Base-by-base conservation (phyloP, 2,888 invertebrate species). In the Polyommatus icarus region DNA sequence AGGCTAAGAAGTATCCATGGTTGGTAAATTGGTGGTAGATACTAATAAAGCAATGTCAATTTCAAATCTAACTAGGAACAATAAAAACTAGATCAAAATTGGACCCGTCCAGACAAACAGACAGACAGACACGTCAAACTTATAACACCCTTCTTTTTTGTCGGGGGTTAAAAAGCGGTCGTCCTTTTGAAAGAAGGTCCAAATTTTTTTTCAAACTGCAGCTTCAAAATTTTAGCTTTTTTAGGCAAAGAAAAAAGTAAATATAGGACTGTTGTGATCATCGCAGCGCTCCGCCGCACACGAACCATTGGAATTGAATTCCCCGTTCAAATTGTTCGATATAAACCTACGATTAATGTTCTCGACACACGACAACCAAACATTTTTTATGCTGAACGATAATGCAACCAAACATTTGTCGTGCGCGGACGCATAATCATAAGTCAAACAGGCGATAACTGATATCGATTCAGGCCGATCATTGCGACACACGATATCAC, bases 391-490 rank as follows among this genome's bases (percentile, higher is more conserved):
- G 83, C 20, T 80, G 80, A 81, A 18, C 81, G 80, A 83, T 86
- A 81, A 78, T 80, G 80, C 80, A 87, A 87, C 88, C 86, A 88
- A 90, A 91, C 87, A 90, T 90, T 89, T 88, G 86, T 87, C 84
- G 87, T 88, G 87, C 84, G 89, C 89, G 87, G 86, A 84, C 89
- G 89, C 90, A 90, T 87, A 85, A 91, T 93, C 89, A 85, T 87
- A 87, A 90, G 85, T 89, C 88, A 89, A 89, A 89, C 85, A 87
- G 82, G 83, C 84, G 59, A 84, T 82, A 91, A 91, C 86, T 84
- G 83, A 87, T 91, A 92, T 91, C 89, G 89, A 90, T 89, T 90
- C 85, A 86, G 89, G 90, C 86, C 87, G 84, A 91, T 91, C 85
- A 88, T 92, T 91, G 89, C 92, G 87, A 91, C 85, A 90, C 84